Evolutionary conservation across 2,797 vertebrate genomes (phyloP).

Genomic region (Hemibagrus guttatus): DNA sequence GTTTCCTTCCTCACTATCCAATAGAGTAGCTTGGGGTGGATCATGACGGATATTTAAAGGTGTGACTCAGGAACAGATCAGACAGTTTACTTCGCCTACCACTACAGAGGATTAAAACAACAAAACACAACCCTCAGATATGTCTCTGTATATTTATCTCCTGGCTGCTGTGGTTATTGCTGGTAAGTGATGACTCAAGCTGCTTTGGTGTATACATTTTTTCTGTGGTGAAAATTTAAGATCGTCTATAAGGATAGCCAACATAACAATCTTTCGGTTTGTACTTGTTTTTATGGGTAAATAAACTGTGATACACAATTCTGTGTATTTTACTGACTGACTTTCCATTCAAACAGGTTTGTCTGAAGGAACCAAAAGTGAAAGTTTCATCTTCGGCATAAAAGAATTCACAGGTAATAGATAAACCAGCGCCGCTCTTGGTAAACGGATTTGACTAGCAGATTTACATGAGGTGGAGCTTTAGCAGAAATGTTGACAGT

Average conservation of each 20-base stretch:
- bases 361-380: slow-evolving; percentile 5
- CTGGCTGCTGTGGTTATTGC: not conserved
- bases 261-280: no score
- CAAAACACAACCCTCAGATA: not conserved
- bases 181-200: not conserved
- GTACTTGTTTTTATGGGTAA: not conserved
- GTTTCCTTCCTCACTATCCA: slow-evolving; percentile 20
- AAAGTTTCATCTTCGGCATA: slow-evolving; percentile 9
- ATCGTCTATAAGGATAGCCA: no score
- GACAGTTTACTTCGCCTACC: not conserved
- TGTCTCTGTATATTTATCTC: not conserved
- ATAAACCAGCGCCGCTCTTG: no score
- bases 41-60: not conserved
- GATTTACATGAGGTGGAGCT: no score
- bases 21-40: not conserved
- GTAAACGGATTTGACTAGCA: no score
- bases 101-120: not conserved
- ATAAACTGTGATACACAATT: not conserved
- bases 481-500: not conserved
- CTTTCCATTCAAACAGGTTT: slow-evolving; percentile 20
- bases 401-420: slow-evolving; percentile 28
- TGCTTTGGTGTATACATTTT: no score
- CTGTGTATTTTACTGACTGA: not conserved
- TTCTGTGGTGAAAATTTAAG: no score
- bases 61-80: not conserved